These are phyloP conservation scores for Vulpes ferrilata DNA, from an alignment of 2,113 vertebrate genomes.

Conservation along the genomic window DNA sequence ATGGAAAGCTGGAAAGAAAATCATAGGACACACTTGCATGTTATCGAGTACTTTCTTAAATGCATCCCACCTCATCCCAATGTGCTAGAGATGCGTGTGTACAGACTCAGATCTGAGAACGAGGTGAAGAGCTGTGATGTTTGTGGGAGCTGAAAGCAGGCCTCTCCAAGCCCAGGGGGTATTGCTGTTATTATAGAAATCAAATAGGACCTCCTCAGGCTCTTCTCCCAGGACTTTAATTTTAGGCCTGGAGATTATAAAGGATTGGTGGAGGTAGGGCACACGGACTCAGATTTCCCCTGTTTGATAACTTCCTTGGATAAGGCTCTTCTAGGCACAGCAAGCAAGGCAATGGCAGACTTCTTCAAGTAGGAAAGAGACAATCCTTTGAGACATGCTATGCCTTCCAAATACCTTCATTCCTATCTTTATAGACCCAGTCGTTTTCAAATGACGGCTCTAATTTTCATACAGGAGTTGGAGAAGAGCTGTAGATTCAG, in stretches of 20 bases:
- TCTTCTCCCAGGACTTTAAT: not conserved
- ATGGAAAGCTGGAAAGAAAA: not conserved
- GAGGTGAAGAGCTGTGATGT: not conserved
- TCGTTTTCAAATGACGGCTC: not conserved
- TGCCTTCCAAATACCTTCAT: not conserved
- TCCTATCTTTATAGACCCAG: not conserved
- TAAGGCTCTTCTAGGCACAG: not conserved
- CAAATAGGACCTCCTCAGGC: not conserved
- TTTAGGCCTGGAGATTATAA: not conserved
- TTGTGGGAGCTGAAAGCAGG: not conserved
- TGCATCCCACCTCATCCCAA: not conserved
- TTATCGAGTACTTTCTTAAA: not conserved
- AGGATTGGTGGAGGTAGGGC: not conserved
- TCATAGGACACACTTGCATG: not conserved
- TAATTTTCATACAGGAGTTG: not conserved
- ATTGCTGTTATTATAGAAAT: not conserved
- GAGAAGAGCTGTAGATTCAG: not conserved
- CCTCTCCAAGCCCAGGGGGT: not conserved
- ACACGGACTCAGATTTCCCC: not conserved
- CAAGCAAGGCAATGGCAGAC: not conserved
- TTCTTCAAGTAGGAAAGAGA: not conserved
- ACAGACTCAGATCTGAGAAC: not conserved
- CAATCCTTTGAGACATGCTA: not conserved
- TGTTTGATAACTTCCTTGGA: constrained; percentile 22
- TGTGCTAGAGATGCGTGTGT: not conserved